phyloP scores from a whole-genome alignment of 2,797 vertebrate species.

The Crenichthys baileyi region DNA sequence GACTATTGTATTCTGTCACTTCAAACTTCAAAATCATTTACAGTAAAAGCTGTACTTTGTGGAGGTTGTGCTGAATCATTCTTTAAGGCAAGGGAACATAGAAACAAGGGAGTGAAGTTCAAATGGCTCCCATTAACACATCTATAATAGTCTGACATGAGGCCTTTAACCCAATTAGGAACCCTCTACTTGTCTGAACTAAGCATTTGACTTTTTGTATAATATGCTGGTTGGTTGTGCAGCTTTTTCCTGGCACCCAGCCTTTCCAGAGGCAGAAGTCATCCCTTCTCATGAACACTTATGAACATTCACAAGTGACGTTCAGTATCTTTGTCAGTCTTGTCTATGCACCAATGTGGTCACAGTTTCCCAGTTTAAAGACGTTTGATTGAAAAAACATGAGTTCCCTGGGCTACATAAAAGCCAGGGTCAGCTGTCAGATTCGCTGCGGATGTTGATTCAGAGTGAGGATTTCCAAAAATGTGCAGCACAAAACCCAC shows the following conservation, averaged over 20 bases:
- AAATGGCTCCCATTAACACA: conserved; percentile 54
- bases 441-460: conserved; percentile 67
- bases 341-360: conserved; percentile 45
- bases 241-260: conserved; percentile 68
- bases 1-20: conserved; percentile 51
- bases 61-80: conserved; percentile 13
- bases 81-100: conserved; percentile 15
- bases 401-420: conserved; percentile 51
- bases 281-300: conserved; percentile 71
- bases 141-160: conserved; percentile 56
- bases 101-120: conserved; percentile 15
- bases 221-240: conserved; percentile 60
- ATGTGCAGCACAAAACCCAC: conserved; percentile 70
- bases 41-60: conserved; percentile 2
- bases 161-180: conserved; percentile 56
- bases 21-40: not conserved
- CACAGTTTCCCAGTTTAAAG: conserved; percentile 48
- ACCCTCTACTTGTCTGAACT: conserved; percentile 37
- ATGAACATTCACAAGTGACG: conserved; percentile 67
- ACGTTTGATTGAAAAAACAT: conserved; percentile 63
- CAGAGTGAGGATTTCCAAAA: conserved; percentile 71
- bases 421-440: conserved; percentile 68
- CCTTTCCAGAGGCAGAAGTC: conserved; percentile 60
- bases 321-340: conserved; percentile 61
- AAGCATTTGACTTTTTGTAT: conserved; percentile 59